Evolutionary conservation across 2,888 invertebrate genomes (phyloP), one percentile per base, ranked within the genome.

Genomic region (Tridacna gigas): DNA sequence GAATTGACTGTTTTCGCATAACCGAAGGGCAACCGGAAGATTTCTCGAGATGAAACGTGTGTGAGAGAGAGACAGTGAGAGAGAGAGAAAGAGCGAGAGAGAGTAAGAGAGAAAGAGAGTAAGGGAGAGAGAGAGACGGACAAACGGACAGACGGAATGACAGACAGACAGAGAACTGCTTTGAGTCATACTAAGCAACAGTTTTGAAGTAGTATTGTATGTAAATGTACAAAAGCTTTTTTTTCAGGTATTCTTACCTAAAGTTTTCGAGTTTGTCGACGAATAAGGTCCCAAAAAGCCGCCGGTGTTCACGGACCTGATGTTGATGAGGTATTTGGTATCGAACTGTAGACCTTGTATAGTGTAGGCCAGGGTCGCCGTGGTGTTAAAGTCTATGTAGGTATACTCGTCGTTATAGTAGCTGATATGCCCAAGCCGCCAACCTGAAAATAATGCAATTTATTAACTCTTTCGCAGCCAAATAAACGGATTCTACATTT

Each of bases 221-320:
- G 9, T n/a, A 60, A 60, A 83, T 18, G 26, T 67, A 63, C 22
- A 85, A 28, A 7, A 80, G n/a, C n/a, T 51, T 18, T 60, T 60
- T 4, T 60, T 9, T 20, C 7, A 37, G 3, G 37, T 37, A 56
- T 56, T 3, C 28, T 37, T 82, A 88, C 88, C 88, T 28, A 79
- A 71, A 13, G 89, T 89, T 82, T 89, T 89, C n/a, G 86, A 83
- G 13, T 78, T 77, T 22, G 79, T 76, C 18, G 89, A 84, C 13
- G 83, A 83, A 20, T 80, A 78, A 1, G 98, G 98, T 2, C 99
- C 99, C 22, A 25, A 45, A 95, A 98, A 98, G 4, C 99, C 99
- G 2, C 98, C 99, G 0, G 97, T 96, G 95, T 99, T 99, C 93
- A 97, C 98, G 0, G 98, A 98, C 98, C 99, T 98, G 3, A 98